Conservation (phyloP, 2,113 vertebrate species). For the Nothoprocta pentlandii region DNA sequence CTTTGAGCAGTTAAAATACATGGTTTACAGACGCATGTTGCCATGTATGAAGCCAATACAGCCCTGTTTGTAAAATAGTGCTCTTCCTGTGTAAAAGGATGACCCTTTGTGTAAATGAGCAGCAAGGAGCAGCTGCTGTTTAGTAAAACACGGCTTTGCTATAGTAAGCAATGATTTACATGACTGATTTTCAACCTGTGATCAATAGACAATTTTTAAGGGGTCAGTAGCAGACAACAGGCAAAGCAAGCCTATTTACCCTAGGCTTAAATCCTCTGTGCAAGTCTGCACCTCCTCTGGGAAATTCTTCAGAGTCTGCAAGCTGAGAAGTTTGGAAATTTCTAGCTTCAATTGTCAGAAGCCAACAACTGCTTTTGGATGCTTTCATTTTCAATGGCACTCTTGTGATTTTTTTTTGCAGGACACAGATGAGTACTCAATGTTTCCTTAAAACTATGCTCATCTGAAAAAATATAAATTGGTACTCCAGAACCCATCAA, state of each 20-base stretch:
- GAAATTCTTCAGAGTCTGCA: neutral
- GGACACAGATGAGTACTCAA: neutral
- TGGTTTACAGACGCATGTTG: neutral
- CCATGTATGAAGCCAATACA: neutral
- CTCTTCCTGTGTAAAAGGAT: neutral
- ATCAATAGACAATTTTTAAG: neutral
- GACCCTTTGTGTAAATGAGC: neutral
- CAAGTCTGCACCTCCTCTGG: neutral
- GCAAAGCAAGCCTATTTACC: neutral
- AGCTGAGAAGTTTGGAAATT: neutral
- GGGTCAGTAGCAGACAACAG: neutral
- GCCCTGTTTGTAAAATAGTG: neutral
- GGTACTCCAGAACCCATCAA: rapidly evolving
- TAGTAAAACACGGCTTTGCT: neutral
- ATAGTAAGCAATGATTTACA: neutral
- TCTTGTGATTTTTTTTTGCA: neutral
- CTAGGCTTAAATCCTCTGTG: neutral
- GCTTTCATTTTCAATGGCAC: neutral
- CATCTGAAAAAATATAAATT: neutral
- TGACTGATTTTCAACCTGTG: neutral
- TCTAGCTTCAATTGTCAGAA: neutral
- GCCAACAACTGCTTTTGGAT: neutral
- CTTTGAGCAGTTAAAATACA: neutral
- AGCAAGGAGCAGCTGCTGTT: neutral
- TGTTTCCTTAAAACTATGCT: neutral